Evolutionary conservation across 1,140 invertebrate species (phyloP), one percentile per base, ranked within the genome.

Genomic region (Sinella curviseta): DNA sequence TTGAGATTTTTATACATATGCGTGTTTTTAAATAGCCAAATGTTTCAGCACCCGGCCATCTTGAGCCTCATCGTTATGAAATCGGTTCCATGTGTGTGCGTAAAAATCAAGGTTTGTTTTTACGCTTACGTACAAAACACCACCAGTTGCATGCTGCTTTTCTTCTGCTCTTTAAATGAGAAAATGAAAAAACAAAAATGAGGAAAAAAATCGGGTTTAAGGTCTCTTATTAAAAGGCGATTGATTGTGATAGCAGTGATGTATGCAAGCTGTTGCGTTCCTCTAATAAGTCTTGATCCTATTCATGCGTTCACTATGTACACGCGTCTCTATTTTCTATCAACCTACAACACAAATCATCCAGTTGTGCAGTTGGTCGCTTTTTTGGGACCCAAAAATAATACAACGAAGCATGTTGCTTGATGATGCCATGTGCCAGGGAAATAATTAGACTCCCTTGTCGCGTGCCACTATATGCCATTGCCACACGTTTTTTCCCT

Each of bases 71-170:
- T n/a, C n/a, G n/a, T 60, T 14, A 17, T 60, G 8, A 26, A 60
- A 60, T 60, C 55, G 55, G 8, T 60, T 60, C 55, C 55, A 60
- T 60, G 55, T 60, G 55, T 60, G 14, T 60, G n/a, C n/a, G n/a
- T n/a, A 3, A 60, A 60, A 60, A 60, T 60, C 55, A 60, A 60
- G 55, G 55, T 60, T 60, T 60, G 55, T 60, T 60, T 60, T 60
- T 26, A 26, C 55, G 12, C 12, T 60, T 26, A 24, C 55, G 55
- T 17, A n/a, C 3, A 24, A 60, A 60, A 60, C n/a, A n/a, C n/a
- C 55, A 60, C 55, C 24, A 60, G 55, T 60, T 60, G 55, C 55
- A 24, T 60, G 3, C n/a, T 60, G 17, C 4, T 8, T 48, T 4
- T 48, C 39, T 17, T 48, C 17, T 60, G 12, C 24, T 60, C n/a